Evolutionary conservation across 2,888 invertebrate species (phyloP), one percentile per base, ranked within the genome.

Genomic region (Petrolisthes manimaculis): DNA sequence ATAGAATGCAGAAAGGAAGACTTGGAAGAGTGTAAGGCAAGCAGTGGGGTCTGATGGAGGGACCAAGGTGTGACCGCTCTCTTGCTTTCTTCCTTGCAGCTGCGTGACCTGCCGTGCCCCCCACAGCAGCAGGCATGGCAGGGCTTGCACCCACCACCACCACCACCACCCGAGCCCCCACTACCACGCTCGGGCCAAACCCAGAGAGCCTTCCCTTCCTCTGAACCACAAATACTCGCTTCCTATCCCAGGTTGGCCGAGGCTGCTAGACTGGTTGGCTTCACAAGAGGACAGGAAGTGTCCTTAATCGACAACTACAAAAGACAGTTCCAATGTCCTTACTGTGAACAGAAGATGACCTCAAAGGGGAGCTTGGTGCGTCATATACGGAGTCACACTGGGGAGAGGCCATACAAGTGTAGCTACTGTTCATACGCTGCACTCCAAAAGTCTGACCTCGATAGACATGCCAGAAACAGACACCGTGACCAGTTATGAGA

Each of bases 351-450:
- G 74, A 89, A 82, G 56, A 87, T 87, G 84, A 89, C 86, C n/a
- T 84, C 87, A 0, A 87, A 78, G 54, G 87, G 87, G 21, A 86
- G 87, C 75, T 74, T 89, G 51, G 87, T 86, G n/a, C 78, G 86
- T 5, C 89, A 89, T 51, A 86, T 87, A 55, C 75, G 89, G 18
- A 89, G 87, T 37, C 89, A 89, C 83, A 89, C 89, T 6, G 89
- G 89, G 71, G 89, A 89, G 56, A 51, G 89, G 21, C 89, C 89
- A n/a, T 89, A 89, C 74, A 84, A 84, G 61, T 89, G 89, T 77
- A 69, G 56, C 78, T 85, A 79, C 61, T 89, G 89, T 78, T 54
- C 82, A 8, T 87, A 89, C 67, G 87, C 87, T 12, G 89, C 89
- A 14, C 82, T 86, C 24, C 89, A 89, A 79, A 89, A 89, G 78